These are phyloP conservation scores for Arrhopalites spinosus DNA, from an alignment of 2,888 invertebrate genomes.

Conservation along the genomic window DNA sequence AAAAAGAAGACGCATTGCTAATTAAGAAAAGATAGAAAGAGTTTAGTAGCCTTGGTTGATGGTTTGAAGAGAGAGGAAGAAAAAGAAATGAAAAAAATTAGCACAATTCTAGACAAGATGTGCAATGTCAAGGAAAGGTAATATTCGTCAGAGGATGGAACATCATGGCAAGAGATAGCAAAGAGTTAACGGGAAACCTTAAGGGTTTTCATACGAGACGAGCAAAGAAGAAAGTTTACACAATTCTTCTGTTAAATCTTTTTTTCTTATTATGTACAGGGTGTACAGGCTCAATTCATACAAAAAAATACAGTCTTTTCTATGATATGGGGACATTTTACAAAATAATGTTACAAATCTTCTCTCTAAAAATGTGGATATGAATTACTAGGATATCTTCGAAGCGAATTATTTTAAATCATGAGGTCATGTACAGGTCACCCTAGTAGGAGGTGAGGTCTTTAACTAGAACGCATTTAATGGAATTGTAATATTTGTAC, in stretches of 20 bases:
- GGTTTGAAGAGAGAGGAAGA: not conserved
- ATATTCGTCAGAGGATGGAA: not conserved
- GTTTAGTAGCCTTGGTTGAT: not conserved
- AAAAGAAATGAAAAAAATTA: not conserved
- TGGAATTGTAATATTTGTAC: no score
- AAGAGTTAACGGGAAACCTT: not conserved
- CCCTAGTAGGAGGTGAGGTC: no score
- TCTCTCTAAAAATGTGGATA: no score
- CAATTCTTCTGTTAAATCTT: not conserved
- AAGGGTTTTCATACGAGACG: not conserved
- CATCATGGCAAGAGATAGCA: not conserved
- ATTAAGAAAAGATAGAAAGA: not conserved
- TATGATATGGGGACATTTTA: no score
- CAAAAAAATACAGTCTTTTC: no score
- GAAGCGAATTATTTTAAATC: no score
- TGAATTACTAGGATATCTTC: no score
- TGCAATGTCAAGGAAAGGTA: not conserved
- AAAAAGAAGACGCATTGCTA: no score
- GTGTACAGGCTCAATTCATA: no score
- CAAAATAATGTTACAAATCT: no score
- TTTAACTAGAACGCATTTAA: no score
- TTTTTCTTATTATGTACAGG: not conserved
- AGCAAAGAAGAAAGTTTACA: constrained; percentile 1
- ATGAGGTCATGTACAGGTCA: no score
- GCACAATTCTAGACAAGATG: not conserved